Conservation (phyloP, 1,140 invertebrate genomes). For the Helicoverpa armigera region DNA sequence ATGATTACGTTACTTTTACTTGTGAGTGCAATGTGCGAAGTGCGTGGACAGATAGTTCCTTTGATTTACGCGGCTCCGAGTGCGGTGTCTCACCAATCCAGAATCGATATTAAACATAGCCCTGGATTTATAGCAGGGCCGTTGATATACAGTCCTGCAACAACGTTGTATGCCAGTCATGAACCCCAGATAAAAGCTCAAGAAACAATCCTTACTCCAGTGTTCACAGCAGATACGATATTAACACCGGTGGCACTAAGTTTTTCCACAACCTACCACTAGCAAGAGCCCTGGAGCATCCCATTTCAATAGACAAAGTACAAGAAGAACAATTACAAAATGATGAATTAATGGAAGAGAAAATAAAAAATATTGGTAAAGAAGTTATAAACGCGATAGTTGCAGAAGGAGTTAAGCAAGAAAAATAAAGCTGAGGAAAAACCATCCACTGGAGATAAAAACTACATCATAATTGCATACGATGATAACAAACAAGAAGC, state of each 20-base stretch:
- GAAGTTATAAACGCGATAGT: not conserved
- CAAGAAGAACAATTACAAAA: slow-evolving; percentile 47
- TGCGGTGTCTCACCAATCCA: slow-evolving; percentile 76
- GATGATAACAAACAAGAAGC: slow-evolving; percentile 14
- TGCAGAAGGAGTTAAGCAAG: not conserved
- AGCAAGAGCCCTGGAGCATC: slow-evolving; percentile 70
- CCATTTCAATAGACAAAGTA: slow-evolving; percentile 65
- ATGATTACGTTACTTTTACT: slow-evolving; percentile 69
- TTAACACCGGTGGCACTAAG: slow-evolving; percentile 68
- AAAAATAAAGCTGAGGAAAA: not conserved
- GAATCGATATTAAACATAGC: slow-evolving; percentile 73
- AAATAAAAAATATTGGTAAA: not conserved
- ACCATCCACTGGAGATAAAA: slow-evolving; percentile 20
- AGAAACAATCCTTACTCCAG: slow-evolving; percentile 60
- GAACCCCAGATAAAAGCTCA: slow-evolving; percentile 49
- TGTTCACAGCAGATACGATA: slow-evolving; percentile 59
- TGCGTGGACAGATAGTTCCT: slow-evolving; percentile 62
- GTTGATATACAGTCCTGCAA: slow-evolving; percentile 66
- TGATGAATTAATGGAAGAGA: not conserved
- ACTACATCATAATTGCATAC: slow-evolving; percentile 18
- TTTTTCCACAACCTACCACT: slow-evolving; percentile 74
- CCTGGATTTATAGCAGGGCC: slow-evolving; percentile 62
- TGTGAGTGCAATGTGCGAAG: slow-evolving; percentile 57
- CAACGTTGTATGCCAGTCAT: slow-evolving; percentile 58
- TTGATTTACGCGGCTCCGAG: slow-evolving; percentile 76